Percentiles rank a stretch among this genome's conserved stretches.
Evolutionary conservation across 2,797 vertebrate genomes (phyloP).

Genomic region (Loris lydekkerianus): DNA sequence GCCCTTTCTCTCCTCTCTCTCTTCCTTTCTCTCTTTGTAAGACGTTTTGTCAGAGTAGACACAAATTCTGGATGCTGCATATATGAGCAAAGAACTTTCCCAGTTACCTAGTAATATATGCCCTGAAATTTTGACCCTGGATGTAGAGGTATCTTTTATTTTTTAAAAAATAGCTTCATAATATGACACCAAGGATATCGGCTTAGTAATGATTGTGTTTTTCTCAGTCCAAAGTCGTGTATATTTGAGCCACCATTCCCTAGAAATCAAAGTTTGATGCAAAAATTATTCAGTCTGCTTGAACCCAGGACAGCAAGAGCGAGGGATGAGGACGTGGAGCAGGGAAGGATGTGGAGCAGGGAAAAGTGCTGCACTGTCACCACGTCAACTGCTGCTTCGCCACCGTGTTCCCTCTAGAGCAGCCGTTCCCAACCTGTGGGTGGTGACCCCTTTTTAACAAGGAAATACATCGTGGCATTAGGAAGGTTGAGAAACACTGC

Average conservation of each 20-base stretch:
- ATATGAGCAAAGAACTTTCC: constrained; percentile 2
- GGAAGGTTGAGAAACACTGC: too few relatives aligned
- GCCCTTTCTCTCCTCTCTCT: background rate
- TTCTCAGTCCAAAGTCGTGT: background rate
- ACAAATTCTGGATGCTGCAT: background rate
- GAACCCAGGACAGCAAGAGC: background rate
- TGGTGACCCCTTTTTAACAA: too few relatives aligned
- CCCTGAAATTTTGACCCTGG: constrained; percentile 48
- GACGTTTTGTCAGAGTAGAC: background rate
- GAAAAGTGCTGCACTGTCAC: too few relatives aligned
- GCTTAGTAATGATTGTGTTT: background rate
- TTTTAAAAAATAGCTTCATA: background rate
- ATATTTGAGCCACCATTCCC: background rate
- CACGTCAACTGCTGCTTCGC: background rate
- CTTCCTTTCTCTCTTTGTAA: background rate
- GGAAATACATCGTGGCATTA: too few relatives aligned
- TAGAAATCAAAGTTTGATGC: background rate
- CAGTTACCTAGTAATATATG: background rate
- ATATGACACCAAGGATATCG: background rate
- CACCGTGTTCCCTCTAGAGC: rapidly evolving
- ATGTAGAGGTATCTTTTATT: background rate
- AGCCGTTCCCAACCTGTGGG: too few relatives aligned
- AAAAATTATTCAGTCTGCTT: background rate
- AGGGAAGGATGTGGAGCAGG: background rate
- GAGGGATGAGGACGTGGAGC: background rate